Base-by-base conservation (phyloP, 2,888 invertebrate species). In the Pyrrhosoma nymphula region DNA sequence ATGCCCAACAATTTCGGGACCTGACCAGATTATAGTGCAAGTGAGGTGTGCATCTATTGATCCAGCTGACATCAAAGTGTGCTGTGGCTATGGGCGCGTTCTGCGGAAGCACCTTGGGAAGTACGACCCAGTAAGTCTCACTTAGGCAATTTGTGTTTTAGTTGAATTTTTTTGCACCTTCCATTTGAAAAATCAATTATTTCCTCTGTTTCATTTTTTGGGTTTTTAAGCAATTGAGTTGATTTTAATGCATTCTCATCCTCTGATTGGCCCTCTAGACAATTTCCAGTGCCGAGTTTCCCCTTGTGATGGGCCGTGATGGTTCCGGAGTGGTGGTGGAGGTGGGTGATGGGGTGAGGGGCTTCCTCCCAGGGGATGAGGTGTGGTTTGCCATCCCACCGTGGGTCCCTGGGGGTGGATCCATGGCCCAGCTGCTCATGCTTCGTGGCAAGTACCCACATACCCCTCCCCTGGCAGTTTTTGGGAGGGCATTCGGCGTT, bases 31-130 rank as follows among this genome's bases (percentile, higher is more conserved):
- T 93, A 96, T 98, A 95, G 97, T 98, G 88, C 97, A 97, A 97
- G 98, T 98, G 3, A 97, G 97, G 96, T 98, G 98, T 91, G 97
- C 97, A 23, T 97, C 98, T 10, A 97, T 98, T 47, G 97, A 98
- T 96, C 96, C 97, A 90, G 96, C 98, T 56, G 98, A 98, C 96
- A 97, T 97, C 69, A 97, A 97, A 96, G 97, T 98, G 96, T 97
- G 97, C 96, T 96, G 96, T 91, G 98, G 98, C n/a, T 98, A 98
- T 96, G 97, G 97, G 0, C 97, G 96, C 96, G 96, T 96, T 35
- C 96, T 97, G 90, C 96, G 97, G 96, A 96, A 96, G 95, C 96
- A 97, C 56, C 96, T 97, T 20, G 95, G 95, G 47, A 90, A 69
- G 39, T 60, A 90, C 89, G 35, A 95, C 20, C 56, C 82, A 23